Evolutionary conservation across 2,113 vertebrate species (phyloP), one percentile per base, ranked within the genome.

Genomic region (Microcebus jonahi): DNA sequence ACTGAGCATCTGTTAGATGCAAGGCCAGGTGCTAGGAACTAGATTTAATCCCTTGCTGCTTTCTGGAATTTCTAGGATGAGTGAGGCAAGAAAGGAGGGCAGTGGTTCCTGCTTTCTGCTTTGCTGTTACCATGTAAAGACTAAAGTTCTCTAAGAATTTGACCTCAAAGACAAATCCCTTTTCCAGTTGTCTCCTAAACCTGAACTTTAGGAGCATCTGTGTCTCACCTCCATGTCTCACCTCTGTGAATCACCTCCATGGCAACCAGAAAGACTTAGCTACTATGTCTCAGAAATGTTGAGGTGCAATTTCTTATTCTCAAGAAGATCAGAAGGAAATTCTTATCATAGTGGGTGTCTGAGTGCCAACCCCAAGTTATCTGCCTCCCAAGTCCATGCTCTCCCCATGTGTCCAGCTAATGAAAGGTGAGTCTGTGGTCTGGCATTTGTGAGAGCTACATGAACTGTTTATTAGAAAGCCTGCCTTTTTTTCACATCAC

Each of bases 11-110:
- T 90, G n/a, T 84, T 42, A 73, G 87, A 39, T 34, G 27, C 48
- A 57, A 65, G 48, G 6, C 53, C 65, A 53, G 39, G 29, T 36
- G 36, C 10, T 53, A 94, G 61, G 36, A 79, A 21, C 39, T 29
- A 71, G 67, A 67, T 25, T 61, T 77, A 45, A 21, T 31, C 39
- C 27, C 50, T 75, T 36, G 63, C 53, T 2, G 18, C 25, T 48
- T 71, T 89, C 79, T 90, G 45, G 63, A 70, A 90, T 97, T 84
- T 82, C 73, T 89, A 50, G 25, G 31, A 88, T 29, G 50, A 77
- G 25, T 15, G n/a, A 48, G 8, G 11, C 1, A 36, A 55, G 42
- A 57, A 92, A 23, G 45, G 45, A 63, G 50, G 36, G 1, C 15
- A 27, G 39, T 10, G 42, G 45, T 57, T 73, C 61, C 53, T n/a